Conservation (phyloP, 2,797 vertebrate genomes). For the Girardinus metallicus region DNA sequence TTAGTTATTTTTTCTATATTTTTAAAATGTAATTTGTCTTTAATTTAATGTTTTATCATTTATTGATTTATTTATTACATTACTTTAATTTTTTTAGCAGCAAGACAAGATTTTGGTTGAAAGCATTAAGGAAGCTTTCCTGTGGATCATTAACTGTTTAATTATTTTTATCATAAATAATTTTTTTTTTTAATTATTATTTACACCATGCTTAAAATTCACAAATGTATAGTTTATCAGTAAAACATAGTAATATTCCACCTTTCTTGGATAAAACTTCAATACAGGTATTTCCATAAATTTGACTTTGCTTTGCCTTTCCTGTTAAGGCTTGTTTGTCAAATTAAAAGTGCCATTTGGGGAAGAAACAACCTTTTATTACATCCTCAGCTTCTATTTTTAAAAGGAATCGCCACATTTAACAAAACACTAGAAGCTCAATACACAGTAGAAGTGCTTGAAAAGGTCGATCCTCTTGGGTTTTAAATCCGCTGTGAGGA, state of each 20-base stretch:
- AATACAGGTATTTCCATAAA: neutral
- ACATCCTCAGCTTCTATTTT: neutral
- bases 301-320: neutral
- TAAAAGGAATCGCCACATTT: neutral
- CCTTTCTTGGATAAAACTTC: neutral
- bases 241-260: neutral
- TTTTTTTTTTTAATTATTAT: neutral
- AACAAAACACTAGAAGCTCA: neutral
- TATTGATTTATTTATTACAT: neutral
- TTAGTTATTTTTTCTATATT: neutral
- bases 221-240: neutral
- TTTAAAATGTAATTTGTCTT: neutral
- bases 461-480: neutral
- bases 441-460: neutral
- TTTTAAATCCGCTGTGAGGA: neutral
- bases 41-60: neutral
- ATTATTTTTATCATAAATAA: neutral
- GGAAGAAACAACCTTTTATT: neutral
- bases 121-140: neutral
- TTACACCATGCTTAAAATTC: neutral
- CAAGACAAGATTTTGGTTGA: neutral
- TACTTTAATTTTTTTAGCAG: neutral
- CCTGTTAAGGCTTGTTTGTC: neutral
- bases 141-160: neutral
- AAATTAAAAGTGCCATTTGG: neutral